Evolutionary conservation across 2,888 invertebrate genomes (phyloP).

Genomic region (Conomelus anceps): DNA sequence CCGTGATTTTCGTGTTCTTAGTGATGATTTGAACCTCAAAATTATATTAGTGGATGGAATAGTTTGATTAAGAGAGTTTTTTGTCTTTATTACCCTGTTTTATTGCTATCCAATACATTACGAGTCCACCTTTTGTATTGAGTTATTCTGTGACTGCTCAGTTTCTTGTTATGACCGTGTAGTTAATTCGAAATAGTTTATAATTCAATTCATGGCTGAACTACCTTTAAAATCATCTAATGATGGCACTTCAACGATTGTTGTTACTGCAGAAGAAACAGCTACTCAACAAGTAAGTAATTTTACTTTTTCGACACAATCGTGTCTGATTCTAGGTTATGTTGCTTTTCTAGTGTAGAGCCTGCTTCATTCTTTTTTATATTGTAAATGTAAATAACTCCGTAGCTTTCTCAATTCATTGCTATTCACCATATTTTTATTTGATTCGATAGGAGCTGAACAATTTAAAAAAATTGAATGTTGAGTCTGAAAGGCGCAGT

Average conservation of each 20-base stretch:
- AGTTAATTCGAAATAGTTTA: not conserved
- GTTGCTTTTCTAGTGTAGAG: not conserved
- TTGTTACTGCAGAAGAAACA: not conserved
- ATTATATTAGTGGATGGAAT: too few relatives aligned
- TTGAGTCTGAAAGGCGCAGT: too few relatives aligned
- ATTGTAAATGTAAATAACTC: too few relatives aligned
- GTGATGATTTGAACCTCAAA: not conserved
- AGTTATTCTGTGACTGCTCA: not conserved
- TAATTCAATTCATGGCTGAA: not conserved
- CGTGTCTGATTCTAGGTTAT: not conserved
- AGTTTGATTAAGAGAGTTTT: not conserved
- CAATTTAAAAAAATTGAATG: too few relatives aligned
- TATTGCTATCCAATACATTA: not conserved
- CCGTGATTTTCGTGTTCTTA: not conserved
- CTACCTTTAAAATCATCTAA: not conserved
- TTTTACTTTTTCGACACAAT: not conserved
- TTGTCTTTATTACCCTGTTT: too few relatives aligned
- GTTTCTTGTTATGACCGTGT: too few relatives aligned
- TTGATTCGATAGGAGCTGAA: too few relatives aligned
- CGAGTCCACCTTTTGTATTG: not conserved
- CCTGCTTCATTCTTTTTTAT: too few relatives aligned
- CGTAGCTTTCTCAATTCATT: too few relatives aligned
- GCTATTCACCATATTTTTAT: too few relatives aligned
- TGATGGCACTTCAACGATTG: not conserved
- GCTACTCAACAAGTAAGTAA: not conserved